Conservation (phyloP, 2,113 vertebrate genomes). For the Phaethon lepturus region DNA sequence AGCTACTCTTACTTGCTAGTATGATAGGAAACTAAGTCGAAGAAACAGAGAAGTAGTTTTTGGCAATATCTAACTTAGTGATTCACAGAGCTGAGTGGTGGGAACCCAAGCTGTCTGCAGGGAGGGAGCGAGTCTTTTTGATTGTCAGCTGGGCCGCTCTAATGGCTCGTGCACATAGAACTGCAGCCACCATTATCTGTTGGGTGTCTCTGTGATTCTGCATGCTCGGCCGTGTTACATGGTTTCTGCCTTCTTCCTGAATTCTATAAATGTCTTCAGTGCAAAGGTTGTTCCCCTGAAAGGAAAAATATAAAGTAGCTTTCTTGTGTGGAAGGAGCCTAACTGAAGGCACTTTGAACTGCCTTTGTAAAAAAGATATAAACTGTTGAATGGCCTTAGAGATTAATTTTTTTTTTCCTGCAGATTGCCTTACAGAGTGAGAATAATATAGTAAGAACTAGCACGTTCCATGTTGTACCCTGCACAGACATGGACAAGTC, state of each 20-base stretch:
- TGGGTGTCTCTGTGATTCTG: not conserved
- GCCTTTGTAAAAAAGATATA: not conserved
- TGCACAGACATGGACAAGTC: not conserved
- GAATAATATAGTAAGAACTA: not conserved
- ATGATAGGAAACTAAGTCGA: not conserved
- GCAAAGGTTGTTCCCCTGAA: not conserved
- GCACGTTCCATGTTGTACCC: not conserved
- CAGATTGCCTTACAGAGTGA: not conserved
- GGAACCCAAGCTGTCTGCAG: not conserved
- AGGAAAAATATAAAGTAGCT: not conserved
- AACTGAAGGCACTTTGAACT: not conserved
- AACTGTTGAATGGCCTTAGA: not conserved
- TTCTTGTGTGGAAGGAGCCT: not conserved
- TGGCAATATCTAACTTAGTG: not conserved
- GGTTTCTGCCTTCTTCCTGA: not conserved
- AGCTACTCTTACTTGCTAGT: not conserved
- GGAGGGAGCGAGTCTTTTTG: not conserved
- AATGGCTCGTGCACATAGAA: not conserved
- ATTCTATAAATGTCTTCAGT: not conserved
- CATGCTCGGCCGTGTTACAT: not conserved
- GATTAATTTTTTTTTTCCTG: not conserved
- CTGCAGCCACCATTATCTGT: not conserved
- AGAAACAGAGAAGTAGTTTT: not conserved
- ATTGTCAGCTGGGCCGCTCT: not conserved
- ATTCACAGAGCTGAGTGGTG: not conserved